phyloP scores from a whole-genome alignment of 1,140 invertebrate genomes.

The Drosophila tropicalis region DNA sequence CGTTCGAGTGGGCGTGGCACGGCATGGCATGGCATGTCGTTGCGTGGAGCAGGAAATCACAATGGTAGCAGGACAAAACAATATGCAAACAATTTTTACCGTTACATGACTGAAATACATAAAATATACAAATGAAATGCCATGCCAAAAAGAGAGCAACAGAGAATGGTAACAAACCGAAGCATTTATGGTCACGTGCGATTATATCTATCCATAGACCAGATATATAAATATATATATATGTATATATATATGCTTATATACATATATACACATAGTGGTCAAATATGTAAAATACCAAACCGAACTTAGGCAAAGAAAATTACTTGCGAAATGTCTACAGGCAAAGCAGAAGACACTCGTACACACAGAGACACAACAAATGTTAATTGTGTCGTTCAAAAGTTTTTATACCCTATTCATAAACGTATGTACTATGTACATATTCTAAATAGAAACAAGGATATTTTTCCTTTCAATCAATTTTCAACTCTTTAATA shows the following conservation, averaged over 20 bases:
- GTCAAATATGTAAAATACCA: slow-evolving; percentile 37
- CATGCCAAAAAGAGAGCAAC: slow-evolving; percentile 5
- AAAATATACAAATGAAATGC: slow-evolving; percentile 45
- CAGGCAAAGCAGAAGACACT: slow-evolving; percentile 4
- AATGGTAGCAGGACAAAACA: slow-evolving; percentile 68
- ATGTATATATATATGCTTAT: slow-evolving; percentile 15
- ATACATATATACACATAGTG: slow-evolving; percentile 9
- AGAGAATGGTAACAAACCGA: slow-evolving; percentile 30
- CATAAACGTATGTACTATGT: background rate
- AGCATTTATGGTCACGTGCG: slow-evolving; percentile 75
- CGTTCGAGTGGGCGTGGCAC: slow-evolving; percentile 13
- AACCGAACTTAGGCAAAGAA: slow-evolving; percentile 38
- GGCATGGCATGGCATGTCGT: background rate
- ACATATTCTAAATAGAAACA: no score
- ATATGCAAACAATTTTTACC: slow-evolving; percentile 80
- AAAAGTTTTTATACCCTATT: background rate
- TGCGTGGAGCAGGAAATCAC: slow-evolving; percentile 52
- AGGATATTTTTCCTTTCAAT: no score
- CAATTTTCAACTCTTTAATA: no score
- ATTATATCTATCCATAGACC: slow-evolving; percentile 32
- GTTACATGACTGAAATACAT: slow-evolving; percentile 77
- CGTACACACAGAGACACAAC: background rate
- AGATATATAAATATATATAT: slow-evolving; percentile 15
- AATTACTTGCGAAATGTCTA: slow-evolving; percentile 44
- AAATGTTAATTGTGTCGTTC: background rate